Evolutionary conservation across 2,113 vertebrate genomes (phyloP).

Genomic region (Eulemur macaco): DNA sequence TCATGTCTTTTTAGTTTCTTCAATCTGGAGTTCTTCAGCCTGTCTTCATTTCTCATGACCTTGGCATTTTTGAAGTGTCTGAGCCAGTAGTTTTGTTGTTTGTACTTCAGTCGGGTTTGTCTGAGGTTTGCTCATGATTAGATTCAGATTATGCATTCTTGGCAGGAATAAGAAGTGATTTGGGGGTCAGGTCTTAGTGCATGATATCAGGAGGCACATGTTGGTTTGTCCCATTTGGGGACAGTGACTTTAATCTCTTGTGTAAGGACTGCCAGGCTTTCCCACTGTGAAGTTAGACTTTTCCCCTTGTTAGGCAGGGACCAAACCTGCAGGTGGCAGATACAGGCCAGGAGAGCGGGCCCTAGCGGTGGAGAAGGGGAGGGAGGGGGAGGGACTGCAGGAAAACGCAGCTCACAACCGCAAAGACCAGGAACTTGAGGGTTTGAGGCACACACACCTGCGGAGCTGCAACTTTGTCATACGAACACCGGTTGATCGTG

Average conservation of each 20-base stretch:
- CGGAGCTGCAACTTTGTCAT: too few relatives aligned
- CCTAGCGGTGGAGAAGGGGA: too few relatives aligned
- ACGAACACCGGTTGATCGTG: too few relatives aligned
- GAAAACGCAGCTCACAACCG: too few relatives aligned
- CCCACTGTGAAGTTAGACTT: not conserved
- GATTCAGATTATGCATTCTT: not conserved
- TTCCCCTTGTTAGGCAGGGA: not conserved
- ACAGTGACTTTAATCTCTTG: not conserved
- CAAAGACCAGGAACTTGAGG: too few relatives aligned
- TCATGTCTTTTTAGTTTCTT: not conserved
- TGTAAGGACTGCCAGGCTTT: not conserved
- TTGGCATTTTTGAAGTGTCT: not conserved
- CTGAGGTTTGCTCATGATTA: not conserved
- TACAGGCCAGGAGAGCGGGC: too few relatives aligned
- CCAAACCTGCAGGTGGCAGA: too few relatives aligned
- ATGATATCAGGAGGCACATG: not conserved
- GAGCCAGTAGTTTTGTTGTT: not conserved
- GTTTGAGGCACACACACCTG: too few relatives aligned
- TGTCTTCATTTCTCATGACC: not conserved
- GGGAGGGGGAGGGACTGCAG: too few relatives aligned
- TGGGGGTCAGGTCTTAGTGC: not conserved
- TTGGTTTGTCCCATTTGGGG: not conserved
- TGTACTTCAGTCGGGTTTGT: not conserved
- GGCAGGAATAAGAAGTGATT: not conserved
- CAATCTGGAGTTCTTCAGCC: not conserved